These are phyloP conservation scores for Xylocampa areola DNA, from an alignment of 2,888 invertebrate species.

Conservation along the genomic window DNA sequence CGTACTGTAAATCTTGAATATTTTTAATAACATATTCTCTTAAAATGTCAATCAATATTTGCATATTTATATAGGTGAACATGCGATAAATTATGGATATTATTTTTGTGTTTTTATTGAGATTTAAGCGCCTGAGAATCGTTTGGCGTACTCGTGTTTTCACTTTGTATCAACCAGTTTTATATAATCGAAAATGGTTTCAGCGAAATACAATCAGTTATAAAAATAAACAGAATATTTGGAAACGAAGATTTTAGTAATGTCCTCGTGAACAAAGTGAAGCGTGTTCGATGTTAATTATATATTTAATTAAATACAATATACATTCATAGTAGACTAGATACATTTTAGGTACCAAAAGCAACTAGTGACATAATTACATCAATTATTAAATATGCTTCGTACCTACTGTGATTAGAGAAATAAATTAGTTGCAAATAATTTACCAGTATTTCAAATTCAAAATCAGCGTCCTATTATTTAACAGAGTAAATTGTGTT, in stretches of 20 bases:
- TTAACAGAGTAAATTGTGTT: slow-evolving; percentile 10
- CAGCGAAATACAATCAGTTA: not conserved
- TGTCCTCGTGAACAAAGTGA: not conserved
- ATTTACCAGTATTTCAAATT: slow-evolving; percentile 1
- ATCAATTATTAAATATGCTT: slow-evolving; percentile 3
- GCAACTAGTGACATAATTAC: not conserved
- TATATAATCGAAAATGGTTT: slow-evolving; percentile 8
- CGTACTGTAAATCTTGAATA: slow-evolving; percentile 11
- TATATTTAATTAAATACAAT: not conserved
- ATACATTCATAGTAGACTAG: too few species aligned
- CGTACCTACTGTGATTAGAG: too few species aligned
- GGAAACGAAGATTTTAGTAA: slow-evolving; percentile 1
- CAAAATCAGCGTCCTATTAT: slow-evolving; percentile 11
- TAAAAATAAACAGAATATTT: not conserved
- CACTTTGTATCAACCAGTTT: slow-evolving; percentile 1
- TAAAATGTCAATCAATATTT: too few species aligned
- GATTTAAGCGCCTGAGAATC: slow-evolving; percentile 2
- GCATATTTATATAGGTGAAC: too few species aligned
- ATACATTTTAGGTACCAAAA: too few species aligned
- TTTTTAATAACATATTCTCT: slow-evolving; percentile 14
- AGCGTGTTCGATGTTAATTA: not conserved
- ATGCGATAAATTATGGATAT: not conserved
- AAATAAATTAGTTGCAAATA: slow-evolving; percentile 8
- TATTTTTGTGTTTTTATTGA: slow-evolving; percentile 11
- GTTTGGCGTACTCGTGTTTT: not conserved